A percentile compares a stretch with the other conserved stretches of the same genome.
These are phyloP conservation scores for Atherinosoma microstoma DNA, from an alignment of 2,797 vertebrate species.

Conservation along the genomic window DNA sequence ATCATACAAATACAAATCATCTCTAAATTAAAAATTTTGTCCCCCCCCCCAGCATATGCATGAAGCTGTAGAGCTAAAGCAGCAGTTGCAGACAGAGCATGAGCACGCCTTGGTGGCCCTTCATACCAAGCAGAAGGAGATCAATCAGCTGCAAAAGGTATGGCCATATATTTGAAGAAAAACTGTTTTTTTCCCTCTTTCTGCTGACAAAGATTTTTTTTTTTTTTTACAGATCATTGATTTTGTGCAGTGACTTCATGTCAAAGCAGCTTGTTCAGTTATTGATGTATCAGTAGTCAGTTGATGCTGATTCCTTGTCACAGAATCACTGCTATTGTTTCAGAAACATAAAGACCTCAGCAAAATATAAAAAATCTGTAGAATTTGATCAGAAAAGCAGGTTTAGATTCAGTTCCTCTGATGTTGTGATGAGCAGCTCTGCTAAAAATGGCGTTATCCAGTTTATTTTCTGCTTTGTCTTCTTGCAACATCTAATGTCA, in stretches of 20 bases:
- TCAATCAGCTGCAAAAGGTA: slow-evolving; percentile 93
- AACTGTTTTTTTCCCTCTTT: neutral
- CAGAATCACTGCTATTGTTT: slow-evolving; percentile 29
- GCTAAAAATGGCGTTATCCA: slow-evolving; percentile 3
- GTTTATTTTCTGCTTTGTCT: neutral
- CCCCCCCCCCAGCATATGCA: slow-evolving; percentile 88
- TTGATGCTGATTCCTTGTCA: slow-evolving; percentile 62
- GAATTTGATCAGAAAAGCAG: slow-evolving; percentile 30
- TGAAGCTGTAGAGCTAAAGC: slow-evolving; percentile 90
- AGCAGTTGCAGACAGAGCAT: slow-evolving; percentile 95
- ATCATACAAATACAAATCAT: too few relatives aligned
- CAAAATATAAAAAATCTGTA: slow-evolving; percentile 23
- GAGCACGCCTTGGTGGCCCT: slow-evolving; percentile 92
- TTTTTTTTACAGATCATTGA: slow-evolving; percentile 2
- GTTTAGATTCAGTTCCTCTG: slow-evolving; percentile 18
- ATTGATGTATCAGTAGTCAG: slow-evolving; percentile 37
- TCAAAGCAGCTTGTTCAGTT: slow-evolving; percentile 28
- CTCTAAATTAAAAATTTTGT: slow-evolving; percentile 25
- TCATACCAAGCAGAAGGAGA: slow-evolving; percentile 93
- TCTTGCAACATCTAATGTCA: neutral
- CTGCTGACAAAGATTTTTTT: neutral
- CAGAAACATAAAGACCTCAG: slow-evolving; percentile 32
- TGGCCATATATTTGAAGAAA: slow-evolving; percentile 1
- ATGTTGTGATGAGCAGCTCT: slow-evolving; percentile 14
- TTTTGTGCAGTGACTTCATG: slow-evolving; percentile 31